Percentiles rank a stretch among this genome's conserved stretches.
Conservation (phyloP, 2,888 invertebrate species). For the Melipona bicolor region DNA sequence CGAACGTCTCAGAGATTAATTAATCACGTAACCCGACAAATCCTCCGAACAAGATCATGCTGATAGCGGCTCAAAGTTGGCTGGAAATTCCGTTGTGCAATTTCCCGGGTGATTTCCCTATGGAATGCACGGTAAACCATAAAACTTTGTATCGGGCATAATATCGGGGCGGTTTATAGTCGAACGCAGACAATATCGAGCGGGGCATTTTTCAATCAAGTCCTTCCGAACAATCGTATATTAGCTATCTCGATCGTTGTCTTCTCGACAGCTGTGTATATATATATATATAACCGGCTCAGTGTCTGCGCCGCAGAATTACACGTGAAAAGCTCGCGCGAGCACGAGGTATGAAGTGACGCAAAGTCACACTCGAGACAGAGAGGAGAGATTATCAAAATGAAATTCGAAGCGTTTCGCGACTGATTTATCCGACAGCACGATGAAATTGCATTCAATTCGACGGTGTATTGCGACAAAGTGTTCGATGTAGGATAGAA, state of each 20-base stretch:
- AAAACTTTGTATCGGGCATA: slow-evolving; percentile 57
- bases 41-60: slow-evolving; percentile 26
- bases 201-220: slow-evolving; percentile 49
- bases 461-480: not conserved
- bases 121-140: slow-evolving; percentile 57
- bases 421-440: not conserved
- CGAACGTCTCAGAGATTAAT: slow-evolving; percentile 38
- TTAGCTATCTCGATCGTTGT: slow-evolving; percentile 34
- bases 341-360: not conserved
- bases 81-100: slow-evolving; percentile 61
- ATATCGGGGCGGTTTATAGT: slow-evolving; percentile 31
- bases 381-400: not conserved
- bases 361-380: not conserved
- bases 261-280: not conserved
- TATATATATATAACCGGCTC: slow-evolving; percentile 9
- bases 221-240: slow-evolving; percentile 23
- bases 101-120: slow-evolving; percentile 69
- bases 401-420: not conserved
- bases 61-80: slow-evolving; percentile 57
- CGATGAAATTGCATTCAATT: not conserved
- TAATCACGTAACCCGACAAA: slow-evolving; percentile 58
- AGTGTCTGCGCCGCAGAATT: not conserved
- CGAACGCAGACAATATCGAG: slow-evolving; percentile 33
- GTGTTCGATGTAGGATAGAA: slow-evolving; percentile 11
- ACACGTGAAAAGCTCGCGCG: not conserved